These are phyloP conservation scores for Vanessa cardui DNA, from an alignment of 2,888 invertebrate genomes.

Conservation along the genomic window DNA sequence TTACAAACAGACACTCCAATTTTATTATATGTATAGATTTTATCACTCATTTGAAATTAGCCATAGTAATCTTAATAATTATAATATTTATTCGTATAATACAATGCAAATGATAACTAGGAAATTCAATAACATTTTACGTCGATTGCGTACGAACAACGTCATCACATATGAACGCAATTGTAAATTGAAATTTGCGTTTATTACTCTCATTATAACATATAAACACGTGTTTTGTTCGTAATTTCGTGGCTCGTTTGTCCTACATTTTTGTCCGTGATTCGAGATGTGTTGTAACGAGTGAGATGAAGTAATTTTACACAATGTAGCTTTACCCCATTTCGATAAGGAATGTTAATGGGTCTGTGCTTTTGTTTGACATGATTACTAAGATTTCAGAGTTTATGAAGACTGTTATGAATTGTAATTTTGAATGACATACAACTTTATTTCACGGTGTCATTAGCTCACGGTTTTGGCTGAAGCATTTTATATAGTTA, in stretches of 20 bases:
- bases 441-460: neutral
- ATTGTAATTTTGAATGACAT: neutral
- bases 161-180: conserved; percentile 20
- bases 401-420: neutral
- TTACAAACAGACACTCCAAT: no score
- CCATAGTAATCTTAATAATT: no score
- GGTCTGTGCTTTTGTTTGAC: neutral
- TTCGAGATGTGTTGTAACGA: conserved; percentile 13
- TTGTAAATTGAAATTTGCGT: conserved; percentile 30
- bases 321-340: conserved; percentile 15
- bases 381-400: neutral
- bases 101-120: neutral
- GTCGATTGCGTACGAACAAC: conserved; percentile 17
- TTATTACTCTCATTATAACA: conserved; percentile 29
- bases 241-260: conserved; percentile 28
- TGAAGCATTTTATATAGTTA: neutral
- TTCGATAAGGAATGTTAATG: conserved; percentile 26
- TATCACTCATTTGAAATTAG: no score
- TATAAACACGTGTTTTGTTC: conserved; percentile 20
- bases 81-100: no score
- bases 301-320: conserved; percentile 25
- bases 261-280: conserved; percentile 25
- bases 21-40: no score
- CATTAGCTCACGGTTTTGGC: neutral
- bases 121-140: conserved; percentile 2